Conservation (phyloP, 2,797 vertebrate genomes). For the Melanotaenia boesemani region DNA sequence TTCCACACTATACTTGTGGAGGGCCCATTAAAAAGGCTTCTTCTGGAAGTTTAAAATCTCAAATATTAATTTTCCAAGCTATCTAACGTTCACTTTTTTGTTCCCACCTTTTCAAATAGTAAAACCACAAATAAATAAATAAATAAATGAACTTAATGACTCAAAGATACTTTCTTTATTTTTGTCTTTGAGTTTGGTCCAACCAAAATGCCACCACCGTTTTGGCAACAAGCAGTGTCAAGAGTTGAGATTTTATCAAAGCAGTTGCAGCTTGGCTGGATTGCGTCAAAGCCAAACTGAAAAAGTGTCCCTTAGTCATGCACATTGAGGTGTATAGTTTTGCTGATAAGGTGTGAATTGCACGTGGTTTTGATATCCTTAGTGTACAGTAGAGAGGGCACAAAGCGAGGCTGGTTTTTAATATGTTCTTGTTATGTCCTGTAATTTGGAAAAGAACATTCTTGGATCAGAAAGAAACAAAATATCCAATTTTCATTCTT, state of each 20-base stretch:
- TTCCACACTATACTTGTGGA: too few species aligned
- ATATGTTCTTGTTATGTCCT: neutral
- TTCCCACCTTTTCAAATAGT: neutral
- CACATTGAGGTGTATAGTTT: conserved; percentile 15
- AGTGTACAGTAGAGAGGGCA: neutral
- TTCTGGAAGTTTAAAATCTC: too few species aligned
- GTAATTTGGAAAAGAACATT: neutral
- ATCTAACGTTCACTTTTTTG: neutral
- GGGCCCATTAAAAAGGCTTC: too few species aligned
- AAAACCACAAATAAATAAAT: neutral
- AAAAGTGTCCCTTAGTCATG: conserved; percentile 24
- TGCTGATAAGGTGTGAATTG: conserved; percentile 22
- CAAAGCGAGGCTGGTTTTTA: neutral
- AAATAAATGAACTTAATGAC: too few species aligned
- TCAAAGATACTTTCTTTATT: too few species aligned
- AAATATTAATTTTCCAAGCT: too few species aligned
- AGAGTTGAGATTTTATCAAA: conserved; percentile 47
- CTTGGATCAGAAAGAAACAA: neutral
- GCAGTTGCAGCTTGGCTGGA: conserved; percentile 4
- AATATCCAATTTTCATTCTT: neutral
- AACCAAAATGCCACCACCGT: neutral
- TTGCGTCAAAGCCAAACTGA: conserved; percentile 40
- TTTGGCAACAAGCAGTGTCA: conserved; percentile 12
- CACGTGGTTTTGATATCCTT: neutral
- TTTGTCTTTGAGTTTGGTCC: too few species aligned